Evolutionary conservation across 92 coral and sea anemone genomes (phyloP).

Genomic region (Zoanthus sansibaricus): DNA sequence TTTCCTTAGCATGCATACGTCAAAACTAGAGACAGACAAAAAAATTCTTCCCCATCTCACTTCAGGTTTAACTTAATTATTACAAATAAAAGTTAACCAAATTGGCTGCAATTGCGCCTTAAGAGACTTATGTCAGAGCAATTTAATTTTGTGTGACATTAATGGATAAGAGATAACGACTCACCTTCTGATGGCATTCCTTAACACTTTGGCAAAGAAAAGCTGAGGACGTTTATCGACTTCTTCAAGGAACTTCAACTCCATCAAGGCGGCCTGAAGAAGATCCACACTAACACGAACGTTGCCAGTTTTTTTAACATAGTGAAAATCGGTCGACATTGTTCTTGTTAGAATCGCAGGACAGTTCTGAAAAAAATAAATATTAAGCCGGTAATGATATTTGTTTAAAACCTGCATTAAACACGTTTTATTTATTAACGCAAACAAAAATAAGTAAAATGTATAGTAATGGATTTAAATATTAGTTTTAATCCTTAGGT

Average conservation of each 20-base stretch:
- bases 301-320: slow-evolving; percentile 32
- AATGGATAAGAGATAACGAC: not conserved
- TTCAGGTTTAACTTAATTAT: no score
- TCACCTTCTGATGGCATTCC: slow-evolving; percentile 64
- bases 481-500: no score
- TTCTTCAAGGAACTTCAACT: slow-evolving; percentile 43
- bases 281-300: slow-evolving; percentile 48
- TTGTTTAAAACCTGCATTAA: not conserved
- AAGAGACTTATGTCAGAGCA: no score
- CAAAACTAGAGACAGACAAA: no score
- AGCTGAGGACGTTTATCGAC: slow-evolving; percentile 25
- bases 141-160: not conserved
- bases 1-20: no score
- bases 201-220: slow-evolving; percentile 18
- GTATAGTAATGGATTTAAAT: no score
- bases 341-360: not conserved
- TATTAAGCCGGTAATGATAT: no score
- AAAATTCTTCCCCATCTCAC: no score
- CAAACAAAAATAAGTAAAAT: not conserved
- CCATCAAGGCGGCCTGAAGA: slow-evolving; percentile 43
- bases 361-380: not conserved
- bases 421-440: not conserved
- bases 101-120: no score
- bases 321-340: not conserved
- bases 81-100: no score